Conservation (phyloP, 1,140 invertebrate species). For the Solenopsis invicta region DNA sequence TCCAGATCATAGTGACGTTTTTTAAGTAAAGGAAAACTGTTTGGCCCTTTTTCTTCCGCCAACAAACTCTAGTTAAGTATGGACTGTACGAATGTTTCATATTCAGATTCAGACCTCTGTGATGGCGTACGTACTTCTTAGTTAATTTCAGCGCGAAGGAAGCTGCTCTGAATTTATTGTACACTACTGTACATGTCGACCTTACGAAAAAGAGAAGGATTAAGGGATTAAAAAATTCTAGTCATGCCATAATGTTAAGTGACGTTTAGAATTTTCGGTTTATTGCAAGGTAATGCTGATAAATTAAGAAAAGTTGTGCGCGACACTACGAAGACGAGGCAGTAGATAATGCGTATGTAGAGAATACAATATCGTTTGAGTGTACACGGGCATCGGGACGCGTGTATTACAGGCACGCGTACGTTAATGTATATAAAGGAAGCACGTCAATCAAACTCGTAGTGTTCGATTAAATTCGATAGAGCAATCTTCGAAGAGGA, state of each 20-base stretch:
- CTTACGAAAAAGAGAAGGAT: not conserved
- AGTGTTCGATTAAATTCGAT: constrained; percentile 78
- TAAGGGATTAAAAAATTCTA: constrained; percentile 27
- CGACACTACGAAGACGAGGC: constrained; percentile 75
- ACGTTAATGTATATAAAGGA: constrained; percentile 74
- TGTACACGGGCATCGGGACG: constrained; percentile 69
- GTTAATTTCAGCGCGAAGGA: constrained; percentile 37
- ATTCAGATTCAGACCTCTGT: constrained; percentile 40
- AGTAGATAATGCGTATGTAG: constrained; percentile 70
- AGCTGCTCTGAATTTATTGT: constrained; percentile 25
- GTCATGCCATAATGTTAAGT: constrained; percentile 23
- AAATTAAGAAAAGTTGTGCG: constrained; percentile 57
- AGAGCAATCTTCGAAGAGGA: constrained; percentile 43
- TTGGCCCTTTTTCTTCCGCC: not conserved
- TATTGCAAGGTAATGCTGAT: constrained; percentile 15
- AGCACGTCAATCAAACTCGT: constrained; percentile 82
- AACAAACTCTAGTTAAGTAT: constrained; percentile 41
- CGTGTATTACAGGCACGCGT: constrained; percentile 64
- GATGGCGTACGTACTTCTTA: constrained; percentile 33
- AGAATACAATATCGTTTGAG: constrained; percentile 69
- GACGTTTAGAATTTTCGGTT: constrained; percentile 23
- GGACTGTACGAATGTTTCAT: constrained; percentile 10
- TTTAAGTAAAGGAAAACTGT: not conserved
- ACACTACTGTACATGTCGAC: constrained; percentile 1
- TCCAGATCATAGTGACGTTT: not conserved